phyloP scores from a whole-genome alignment of 2,113 vertebrate species.

The Larimichthys crocea region DNA sequence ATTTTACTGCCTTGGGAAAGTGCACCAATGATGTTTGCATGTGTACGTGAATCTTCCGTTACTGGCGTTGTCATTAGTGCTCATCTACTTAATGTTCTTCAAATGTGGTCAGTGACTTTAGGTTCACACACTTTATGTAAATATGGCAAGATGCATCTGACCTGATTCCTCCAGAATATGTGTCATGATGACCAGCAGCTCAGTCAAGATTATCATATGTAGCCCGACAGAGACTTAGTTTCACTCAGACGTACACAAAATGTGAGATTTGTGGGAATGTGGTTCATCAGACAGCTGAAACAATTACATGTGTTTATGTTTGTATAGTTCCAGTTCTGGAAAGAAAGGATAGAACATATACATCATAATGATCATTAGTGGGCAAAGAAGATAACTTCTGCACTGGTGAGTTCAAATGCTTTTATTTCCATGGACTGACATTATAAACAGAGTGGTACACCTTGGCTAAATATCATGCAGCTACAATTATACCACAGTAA shows the following conservation, averaged over 20 bases:
- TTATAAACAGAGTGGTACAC: constrained; percentile 1
- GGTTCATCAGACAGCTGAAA: constrained; percentile 10
- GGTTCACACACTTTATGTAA: neutral
- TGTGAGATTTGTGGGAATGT: neutral
- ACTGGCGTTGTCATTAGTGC: constrained; percentile 55
- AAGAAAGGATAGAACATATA: constrained; percentile 1
- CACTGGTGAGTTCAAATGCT: neutral
- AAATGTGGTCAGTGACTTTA: constrained; percentile 10
- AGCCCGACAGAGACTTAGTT: neutral
- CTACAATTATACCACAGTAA: neutral
- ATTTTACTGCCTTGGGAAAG: constrained; percentile 67
- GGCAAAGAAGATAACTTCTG: neutral
- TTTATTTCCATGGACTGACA: neutral
- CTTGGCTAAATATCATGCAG: constrained; percentile 12
- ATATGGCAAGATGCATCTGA: neutral
- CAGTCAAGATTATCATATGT: neutral
- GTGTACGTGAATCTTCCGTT: constrained; percentile 58
- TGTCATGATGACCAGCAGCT: neutral
- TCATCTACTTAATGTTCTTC: constrained; percentile 21
- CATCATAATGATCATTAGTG: neutral
- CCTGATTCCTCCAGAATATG: neutral
- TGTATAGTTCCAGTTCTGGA: neutral
- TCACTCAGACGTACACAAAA: neutral
- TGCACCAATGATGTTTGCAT: constrained; percentile 51
- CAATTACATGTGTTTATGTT: constrained; percentile 18